Conservation (phyloP, 2,888 invertebrate species). For the Yponomeuta cagnagella region DNA sequence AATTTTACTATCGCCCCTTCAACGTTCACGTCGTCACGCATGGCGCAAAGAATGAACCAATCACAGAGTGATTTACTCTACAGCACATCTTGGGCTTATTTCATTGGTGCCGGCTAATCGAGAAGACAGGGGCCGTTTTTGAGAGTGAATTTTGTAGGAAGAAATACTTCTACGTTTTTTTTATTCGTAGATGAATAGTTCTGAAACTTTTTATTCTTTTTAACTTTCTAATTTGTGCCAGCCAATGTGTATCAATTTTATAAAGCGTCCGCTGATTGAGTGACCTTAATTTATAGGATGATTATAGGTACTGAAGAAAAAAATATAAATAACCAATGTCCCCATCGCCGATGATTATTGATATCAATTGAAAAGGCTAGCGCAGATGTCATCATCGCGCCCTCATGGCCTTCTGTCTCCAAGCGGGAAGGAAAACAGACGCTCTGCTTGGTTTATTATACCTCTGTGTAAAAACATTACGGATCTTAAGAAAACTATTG, state of each 20-base stretch:
- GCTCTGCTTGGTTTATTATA: not conserved
- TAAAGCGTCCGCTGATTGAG: not conserved
- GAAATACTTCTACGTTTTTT: too few relatives aligned
- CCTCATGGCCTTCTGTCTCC: not conserved
- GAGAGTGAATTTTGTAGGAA: too few relatives aligned
- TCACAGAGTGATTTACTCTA: too few relatives aligned
- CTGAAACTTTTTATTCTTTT: not conserved
- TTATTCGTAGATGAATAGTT: too few relatives aligned
- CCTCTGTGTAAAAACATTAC: not conserved
- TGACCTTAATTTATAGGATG: not conserved
- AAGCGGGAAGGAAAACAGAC: not conserved
- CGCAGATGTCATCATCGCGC: constrained; percentile 8
- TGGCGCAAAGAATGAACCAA: too few relatives aligned
- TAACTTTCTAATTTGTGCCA: not conserved
- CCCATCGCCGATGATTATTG: not conserved
- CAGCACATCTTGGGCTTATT: too few relatives aligned
- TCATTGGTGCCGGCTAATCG: too few relatives aligned
- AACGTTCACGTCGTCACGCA: too few relatives aligned
- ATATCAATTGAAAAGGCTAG: constrained; percentile 13
- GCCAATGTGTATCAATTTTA: too few relatives aligned
- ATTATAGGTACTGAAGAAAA: not conserved
- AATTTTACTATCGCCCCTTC: too few relatives aligned
- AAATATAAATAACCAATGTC: constrained; percentile 6
- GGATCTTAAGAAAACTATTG: not conserved
- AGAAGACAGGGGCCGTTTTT: too few relatives aligned